Base-by-base conservation (phyloP, 2,113 vertebrate species). In the Parotia lawesii region DNA sequence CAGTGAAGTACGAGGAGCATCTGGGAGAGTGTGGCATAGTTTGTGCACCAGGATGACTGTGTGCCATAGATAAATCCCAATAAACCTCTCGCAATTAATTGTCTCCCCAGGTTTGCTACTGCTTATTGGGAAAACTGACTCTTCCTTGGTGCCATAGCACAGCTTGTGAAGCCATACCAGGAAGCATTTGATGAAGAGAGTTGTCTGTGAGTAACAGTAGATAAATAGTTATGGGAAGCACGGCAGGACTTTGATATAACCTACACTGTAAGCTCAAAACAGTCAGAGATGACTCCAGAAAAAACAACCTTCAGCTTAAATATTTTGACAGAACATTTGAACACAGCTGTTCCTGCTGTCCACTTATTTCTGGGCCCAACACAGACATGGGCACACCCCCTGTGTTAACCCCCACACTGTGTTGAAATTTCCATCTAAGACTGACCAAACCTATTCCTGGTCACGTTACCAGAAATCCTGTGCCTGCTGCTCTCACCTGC, bases 251-350 rank as follows among this genome's bases (percentile, higher is more conserved):
- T 37, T 42, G 15, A 53, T 28, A 66, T 23, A 75, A 90, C 21
- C 47, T 61, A 54, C 0, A 4, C 25, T 1, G 6, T 45, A 48
- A 80, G 12, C 51, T 44, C 69, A 56, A 50, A 93, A 62, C 29
- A 56, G 33, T 8, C 3, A 1, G 23, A 45, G 45, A 81, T 71
- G 35, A 67, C 17, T 60, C 37, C 48, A 86, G 22, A 61, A 91
- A 56, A 93, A 71, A 0, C 13, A 28, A 28, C 18, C 24, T 90
- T 91, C 31, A 48, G 15, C 53, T 85, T 44, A 66, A 85, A 37
- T 73, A 62, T 69, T 80, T 77, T 54, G 27, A 66, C 40, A 86
- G 51, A 87, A 71, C 15, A 31, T 88, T 90, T 71, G 75, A 87
- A 62, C 23, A 33, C 37, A 47, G 67, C 28, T 86, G 35, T 28